phyloP scores from a whole-genome alignment of 2,113 vertebrate species.

The Colius striatus region DNA sequence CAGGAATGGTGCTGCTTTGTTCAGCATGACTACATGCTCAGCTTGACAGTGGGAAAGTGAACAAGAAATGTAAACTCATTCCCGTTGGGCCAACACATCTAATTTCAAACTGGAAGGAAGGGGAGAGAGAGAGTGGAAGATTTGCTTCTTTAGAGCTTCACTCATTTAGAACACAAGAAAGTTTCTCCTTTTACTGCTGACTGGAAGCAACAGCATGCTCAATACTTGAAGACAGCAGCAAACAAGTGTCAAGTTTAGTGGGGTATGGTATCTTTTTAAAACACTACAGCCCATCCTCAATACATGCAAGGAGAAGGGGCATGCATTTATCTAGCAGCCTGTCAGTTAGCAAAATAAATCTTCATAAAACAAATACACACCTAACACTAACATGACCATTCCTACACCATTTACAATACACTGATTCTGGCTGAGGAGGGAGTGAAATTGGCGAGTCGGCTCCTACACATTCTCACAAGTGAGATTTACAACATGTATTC shows the following conservation, averaged over 20 bases:
- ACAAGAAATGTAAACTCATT: neutral
- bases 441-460: neutral
- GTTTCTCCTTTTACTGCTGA: neutral
- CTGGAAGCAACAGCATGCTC: neutral
- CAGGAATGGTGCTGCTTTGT: conserved; percentile 42
- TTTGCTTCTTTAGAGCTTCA: neutral
- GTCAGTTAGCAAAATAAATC: neutral
- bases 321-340: neutral
- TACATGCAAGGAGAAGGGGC: neutral
- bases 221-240: neutral
- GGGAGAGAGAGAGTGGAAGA: neutral
- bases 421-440: neutral
- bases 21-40: neutral
- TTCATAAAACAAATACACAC: neutral
- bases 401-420: neutral
- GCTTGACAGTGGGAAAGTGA: neutral
- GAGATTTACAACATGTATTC: neutral
- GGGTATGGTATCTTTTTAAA: too few species aligned
- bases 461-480: neutral
- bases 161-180: neutral
- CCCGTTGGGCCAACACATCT: neutral
- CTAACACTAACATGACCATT: neutral
- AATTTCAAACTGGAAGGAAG: neutral
- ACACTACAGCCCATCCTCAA: neutral
- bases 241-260: neutral